Base-by-base conservation (phyloP, 2,888 invertebrate genomes). In the Entomobrya multifasciata region DNA sequence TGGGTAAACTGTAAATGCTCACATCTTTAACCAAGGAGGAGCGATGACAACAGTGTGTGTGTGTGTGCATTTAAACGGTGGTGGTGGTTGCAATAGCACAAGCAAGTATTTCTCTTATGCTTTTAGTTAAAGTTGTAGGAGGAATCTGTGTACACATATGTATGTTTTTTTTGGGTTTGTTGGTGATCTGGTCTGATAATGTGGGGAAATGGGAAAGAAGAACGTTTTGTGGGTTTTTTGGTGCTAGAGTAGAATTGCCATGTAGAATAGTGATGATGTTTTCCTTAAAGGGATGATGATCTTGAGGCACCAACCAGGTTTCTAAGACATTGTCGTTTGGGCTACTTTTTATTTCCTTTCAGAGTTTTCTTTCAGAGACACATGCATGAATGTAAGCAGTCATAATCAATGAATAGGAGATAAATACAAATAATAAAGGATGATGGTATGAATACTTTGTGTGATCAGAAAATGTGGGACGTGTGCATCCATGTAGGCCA, bases 241-340 rank as follows among this genome's bases (percentile, higher is more conserved):
- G 30, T 36, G 17, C 30, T 13, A 55, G 17, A 11, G 22, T 44
- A 36, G 3, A 27, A 25, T n/a, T n/a, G n/a, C n/a, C n/a, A n/a
- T n/a, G n/a, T n/a, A n/a, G n/a, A n/a, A n/a, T n/a, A n/a, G 11
- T 60, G 17, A 17, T 65, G 30, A 13, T 10, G 10, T 77, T 77
- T 41, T 47, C 49, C 77, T 77, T 52, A 36, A 86, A 86, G 86
- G 86, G 86, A 76, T 86, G 86, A 76, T 86, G 86, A 80, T 86
- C 81, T 76, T 86, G 80, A 86, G 85, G 85, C 85, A 57, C 85
- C 70, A 25, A 70, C 25, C 44, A 49, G n/a, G 36, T 67, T 52
- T 44, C 27, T 25, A 67, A 67, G 44, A 52, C 67, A 0, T 41
- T 62, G 6, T 52, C 13, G 27, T 27, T 55, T 55, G 81, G 44